Percentiles rank a stretch among this genome's conserved stretches.
Evolutionary conservation across 2,888 invertebrate species (phyloP).

Genomic region (Pseudanteris insignis): DNA sequence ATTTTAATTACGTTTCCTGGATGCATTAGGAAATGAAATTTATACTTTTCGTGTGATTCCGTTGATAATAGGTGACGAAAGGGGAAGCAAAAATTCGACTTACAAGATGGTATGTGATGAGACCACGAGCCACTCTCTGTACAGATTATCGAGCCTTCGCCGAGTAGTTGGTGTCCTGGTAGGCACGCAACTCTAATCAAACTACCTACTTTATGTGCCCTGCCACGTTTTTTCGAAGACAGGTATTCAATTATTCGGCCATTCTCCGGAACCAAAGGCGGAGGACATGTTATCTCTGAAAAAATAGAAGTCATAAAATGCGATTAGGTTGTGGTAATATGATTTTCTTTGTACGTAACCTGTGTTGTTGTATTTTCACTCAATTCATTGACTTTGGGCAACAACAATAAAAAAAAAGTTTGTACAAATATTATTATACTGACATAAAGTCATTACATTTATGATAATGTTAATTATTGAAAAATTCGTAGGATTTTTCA

Average conservation of each 20-base stretch:
- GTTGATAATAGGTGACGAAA: not conserved
- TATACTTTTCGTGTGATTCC: too few species aligned
- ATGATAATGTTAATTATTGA: too few species aligned
- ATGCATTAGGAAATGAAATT: not conserved
- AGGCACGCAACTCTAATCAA: slow-evolving; percentile 81
- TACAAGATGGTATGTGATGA: slow-evolving; percentile 84
- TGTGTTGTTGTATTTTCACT: not conserved
- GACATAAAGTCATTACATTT: not conserved
- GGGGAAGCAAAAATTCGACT: slow-evolving; percentile 61
- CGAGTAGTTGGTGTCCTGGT: slow-evolving; percentile 75
- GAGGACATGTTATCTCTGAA: slow-evolving; percentile 83
- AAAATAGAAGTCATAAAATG: slow-evolving; percentile 9
- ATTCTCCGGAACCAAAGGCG: slow-evolving; percentile 77
- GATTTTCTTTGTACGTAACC: not conserved
- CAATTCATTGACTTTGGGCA: too few species aligned
- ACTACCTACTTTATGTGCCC: slow-evolving; percentile 80
- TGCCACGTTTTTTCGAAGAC: slow-evolving; percentile 65
- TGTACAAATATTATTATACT: too few species aligned
- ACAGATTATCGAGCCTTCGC: slow-evolving; percentile 85
- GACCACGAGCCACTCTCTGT: slow-evolving; percentile 90
- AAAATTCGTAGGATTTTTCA: too few species aligned
- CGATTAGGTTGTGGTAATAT: not conserved
- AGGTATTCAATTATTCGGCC: slow-evolving; percentile 72
- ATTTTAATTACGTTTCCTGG: too few species aligned
- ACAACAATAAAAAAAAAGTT: too few species aligned